These are phyloP conservation scores for Rhaphigaster nebulosa DNA, from an alignment of 2,888 invertebrate species.

Conservation along the genomic window DNA sequence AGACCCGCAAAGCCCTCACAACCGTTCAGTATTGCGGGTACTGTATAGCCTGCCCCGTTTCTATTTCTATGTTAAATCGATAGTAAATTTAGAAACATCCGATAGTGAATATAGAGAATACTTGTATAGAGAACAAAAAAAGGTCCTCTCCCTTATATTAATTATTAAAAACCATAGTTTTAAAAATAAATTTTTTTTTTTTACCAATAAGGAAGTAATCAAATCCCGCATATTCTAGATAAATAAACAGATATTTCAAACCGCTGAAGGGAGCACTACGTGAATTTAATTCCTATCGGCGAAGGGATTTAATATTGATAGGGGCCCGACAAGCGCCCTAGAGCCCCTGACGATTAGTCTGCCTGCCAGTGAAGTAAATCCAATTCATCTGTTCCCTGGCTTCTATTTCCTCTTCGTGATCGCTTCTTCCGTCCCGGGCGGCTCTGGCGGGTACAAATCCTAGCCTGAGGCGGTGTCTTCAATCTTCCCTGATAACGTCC, in stretches of 20 bases:
- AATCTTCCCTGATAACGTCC: neutral
- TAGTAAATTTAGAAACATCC: no score
- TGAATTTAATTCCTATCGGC: neutral
- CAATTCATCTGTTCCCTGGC: neutral
- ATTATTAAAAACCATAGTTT: no score
- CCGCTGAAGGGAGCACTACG: neutral
- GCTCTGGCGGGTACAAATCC: neutral
- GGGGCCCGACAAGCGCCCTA: neutral
- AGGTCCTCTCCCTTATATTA: no score
- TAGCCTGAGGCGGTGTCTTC: neutral
- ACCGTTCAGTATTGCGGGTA: no score
- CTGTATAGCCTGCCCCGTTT: no score
- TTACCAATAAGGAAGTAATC: no score
- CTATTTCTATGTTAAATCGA: no score
- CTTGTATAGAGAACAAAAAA: no score
- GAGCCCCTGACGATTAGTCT: neutral
- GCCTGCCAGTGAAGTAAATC: slow-evolving; percentile 3
- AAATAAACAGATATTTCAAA: neutral
- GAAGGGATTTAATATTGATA: neutral
- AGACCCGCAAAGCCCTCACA: no score
- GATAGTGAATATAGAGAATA: no score
- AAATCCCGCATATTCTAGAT: neutral
- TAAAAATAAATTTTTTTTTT: no score
- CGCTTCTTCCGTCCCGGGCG: neutral
- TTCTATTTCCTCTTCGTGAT: neutral